Conservation (phyloP, 2,888 invertebrate genomes). For the Kuschelorhynchus macadamiae region DNA sequence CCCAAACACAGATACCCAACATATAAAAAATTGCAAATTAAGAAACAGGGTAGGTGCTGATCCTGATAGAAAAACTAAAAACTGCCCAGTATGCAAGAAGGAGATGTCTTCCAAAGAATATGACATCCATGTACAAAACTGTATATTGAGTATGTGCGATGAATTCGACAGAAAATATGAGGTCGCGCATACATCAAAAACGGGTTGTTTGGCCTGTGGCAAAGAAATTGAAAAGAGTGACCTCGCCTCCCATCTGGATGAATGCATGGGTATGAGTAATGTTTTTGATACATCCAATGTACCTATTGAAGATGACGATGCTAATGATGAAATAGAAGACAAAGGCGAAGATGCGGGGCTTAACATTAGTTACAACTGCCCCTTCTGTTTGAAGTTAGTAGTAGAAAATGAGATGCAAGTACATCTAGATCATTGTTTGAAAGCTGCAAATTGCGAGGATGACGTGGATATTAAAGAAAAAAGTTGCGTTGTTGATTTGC, state of each 20-base stretch:
- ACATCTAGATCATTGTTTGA: slow-evolving; percentile 73
- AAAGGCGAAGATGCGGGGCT: slow-evolving; percentile 49
- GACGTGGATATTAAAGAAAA: slow-evolving; percentile 41
- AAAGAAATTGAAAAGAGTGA: slow-evolving; percentile 60
- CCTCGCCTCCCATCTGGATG: slow-evolving; percentile 67
- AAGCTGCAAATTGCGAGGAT: slow-evolving; percentile 39
- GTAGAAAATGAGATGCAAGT: slow-evolving; percentile 72
- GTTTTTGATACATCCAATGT: slow-evolving; percentile 64
- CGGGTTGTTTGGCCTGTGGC: slow-evolving; percentile 67
- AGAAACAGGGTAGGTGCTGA: slow-evolving; percentile 5
- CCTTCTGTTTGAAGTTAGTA: slow-evolving; percentile 73
- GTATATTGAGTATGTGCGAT: slow-evolving; percentile 69
- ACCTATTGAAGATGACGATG: slow-evolving; percentile 49
- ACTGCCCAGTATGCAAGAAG: slow-evolving; percentile 71
- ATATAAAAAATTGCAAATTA: neutral
- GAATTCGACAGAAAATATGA: slow-evolving; percentile 65
- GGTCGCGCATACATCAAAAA: slow-evolving; percentile 37
- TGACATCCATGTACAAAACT: slow-evolving; percentile 69
- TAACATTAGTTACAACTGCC: slow-evolving; percentile 70
- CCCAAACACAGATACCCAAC: neutral
- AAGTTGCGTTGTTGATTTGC: slow-evolving; percentile 38
- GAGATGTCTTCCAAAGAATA: slow-evolving; percentile 59
- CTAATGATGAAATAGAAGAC: slow-evolving; percentile 60
- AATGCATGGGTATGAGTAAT: slow-evolving; percentile 66
- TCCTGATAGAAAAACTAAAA: slow-evolving; percentile 42